These are phyloP conservation scores for Aproaerema taeniolella DNA, from an alignment of 2,888 invertebrate genomes.

Conservation along the genomic window DNA sequence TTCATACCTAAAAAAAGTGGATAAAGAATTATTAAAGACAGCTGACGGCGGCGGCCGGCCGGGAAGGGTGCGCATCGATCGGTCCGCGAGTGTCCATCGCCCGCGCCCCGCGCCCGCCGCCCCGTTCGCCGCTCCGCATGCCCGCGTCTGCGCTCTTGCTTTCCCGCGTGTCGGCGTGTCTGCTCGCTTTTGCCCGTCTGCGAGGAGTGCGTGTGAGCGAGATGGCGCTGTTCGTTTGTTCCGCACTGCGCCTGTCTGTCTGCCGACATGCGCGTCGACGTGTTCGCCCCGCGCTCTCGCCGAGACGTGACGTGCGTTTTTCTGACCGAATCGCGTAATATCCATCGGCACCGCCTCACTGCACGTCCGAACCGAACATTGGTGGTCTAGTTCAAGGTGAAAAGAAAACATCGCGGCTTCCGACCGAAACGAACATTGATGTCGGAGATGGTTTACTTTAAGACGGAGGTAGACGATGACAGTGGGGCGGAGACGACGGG, in stretches of 20 bases:
- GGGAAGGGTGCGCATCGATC: slow-evolving; percentile 78
- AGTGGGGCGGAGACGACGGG: not conserved
- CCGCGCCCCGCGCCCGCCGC: not conserved
- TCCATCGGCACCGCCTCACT: not conserved
- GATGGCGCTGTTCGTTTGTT: slow-evolving; percentile 47
- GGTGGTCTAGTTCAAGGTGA: not conserved
- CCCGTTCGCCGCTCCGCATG: not conserved
- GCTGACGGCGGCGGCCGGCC: slow-evolving; percentile 22
- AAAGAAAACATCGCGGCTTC: not conserved
- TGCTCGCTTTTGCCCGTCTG: not conserved
- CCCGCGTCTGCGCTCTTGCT: slow-evolving; percentile 63
- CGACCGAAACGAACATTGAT: no score
- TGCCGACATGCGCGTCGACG: slow-evolving; percentile 57
- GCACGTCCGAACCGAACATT: not conserved
- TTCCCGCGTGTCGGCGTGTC: slow-evolving; percentile 40
- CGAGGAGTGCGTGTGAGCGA: slow-evolving; percentile 33
- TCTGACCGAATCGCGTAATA: no score
- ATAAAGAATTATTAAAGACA: no score
- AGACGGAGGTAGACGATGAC: no score
- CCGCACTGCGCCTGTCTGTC: slow-evolving; percentile 63
- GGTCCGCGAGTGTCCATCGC: slow-evolving; percentile 15
- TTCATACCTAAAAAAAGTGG: no score
- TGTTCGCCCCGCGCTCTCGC: slow-evolving; percentile 44
- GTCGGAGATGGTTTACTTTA: no score
- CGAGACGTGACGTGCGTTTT: slow-evolving; percentile 37